Conservation (phyloP, 2,888 invertebrate species). For the Polia nebulosa region DNA sequence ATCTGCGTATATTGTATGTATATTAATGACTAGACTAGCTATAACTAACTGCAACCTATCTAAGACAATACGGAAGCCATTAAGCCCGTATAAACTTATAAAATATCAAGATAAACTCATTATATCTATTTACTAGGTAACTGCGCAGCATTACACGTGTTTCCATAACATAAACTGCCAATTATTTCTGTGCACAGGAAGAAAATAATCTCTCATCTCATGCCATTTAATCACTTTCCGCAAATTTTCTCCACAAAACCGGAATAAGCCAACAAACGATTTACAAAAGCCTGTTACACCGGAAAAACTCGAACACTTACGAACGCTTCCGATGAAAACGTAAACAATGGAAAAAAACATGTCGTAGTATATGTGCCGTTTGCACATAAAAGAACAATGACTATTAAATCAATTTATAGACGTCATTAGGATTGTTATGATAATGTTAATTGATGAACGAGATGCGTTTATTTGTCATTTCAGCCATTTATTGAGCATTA, state of each 20-base stretch:
- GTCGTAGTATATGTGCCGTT: conserved; percentile 54
- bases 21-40: too few species aligned
- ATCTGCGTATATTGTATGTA: background rate
- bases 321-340: conserved; percentile 77
- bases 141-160: conserved; percentile 49
- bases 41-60: conserved; percentile 7
- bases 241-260: conserved; percentile 52
- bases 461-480: conserved; percentile 36
- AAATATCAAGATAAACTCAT: conserved; percentile 23
- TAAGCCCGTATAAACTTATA: conserved; percentile 16
- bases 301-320: conserved; percentile 83
- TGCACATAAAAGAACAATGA: conserved; percentile 61
- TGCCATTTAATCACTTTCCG: conserved; percentile 51
- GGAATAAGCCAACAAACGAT: conserved; percentile 61
- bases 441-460: conserved; percentile 41
- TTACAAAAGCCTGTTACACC: conserved; percentile 73
- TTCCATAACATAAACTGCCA: conserved; percentile 11
- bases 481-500: conserved; percentile 16
- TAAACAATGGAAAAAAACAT: conserved; percentile 79
- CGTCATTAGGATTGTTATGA: conserved; percentile 56
- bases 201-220: conserved; percentile 34
- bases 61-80: conserved; percentile 40
- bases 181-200: conserved; percentile 27
- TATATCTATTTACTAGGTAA: conserved; percentile 9
- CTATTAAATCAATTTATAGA: conserved; percentile 48